Evolutionary conservation across 2,113 vertebrate genomes (phyloP), one percentile per base, ranked within the genome.

Genomic region (Poeciliopsis prolifica): DNA sequence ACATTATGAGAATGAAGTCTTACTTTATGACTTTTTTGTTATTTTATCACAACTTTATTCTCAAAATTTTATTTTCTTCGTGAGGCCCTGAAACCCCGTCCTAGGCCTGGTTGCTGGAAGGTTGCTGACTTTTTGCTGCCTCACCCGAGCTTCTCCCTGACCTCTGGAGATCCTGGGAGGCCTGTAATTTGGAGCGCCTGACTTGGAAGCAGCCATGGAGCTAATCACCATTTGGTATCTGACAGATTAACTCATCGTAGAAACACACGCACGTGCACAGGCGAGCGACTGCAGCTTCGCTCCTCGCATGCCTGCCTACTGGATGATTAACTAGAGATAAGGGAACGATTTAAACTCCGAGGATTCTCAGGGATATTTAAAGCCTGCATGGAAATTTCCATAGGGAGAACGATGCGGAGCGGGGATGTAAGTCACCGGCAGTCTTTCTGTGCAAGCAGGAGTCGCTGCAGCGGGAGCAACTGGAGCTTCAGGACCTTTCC

Each of bases 151-250:
- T 76, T 83, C 79, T 19, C 68, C 88, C 81, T 88, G 87, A 91
- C 89, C 90, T 90, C 85, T 62, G 79, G 64, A 67, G 80, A 82
- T 92, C 88, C 88, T 91, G 86, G 74, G 81, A 89, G 90, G 89
- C 88, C 90, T 91, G 82, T 89, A 90, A 92, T 92, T 92, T 90
- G 81, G 88, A 90, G 82, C 87, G 90, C 86, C 92, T 92, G 90
- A 92, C 90, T 91, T 89, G 86, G 84, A 92, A 85, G 83, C 87
- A 87, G 84, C 90, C 90, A 82, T 88, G 79, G 79, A 93, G 90
- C 91, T 92, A 92, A 93, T 93, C 91, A 91, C 87, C 89, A 89
- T 91, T 92, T 90, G 90, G 91, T 92, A 87, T 92, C 90, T 90
- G 92, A 90, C 91, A 91, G 92, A 92, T 92, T 92, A 92, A 84